Conservation (phyloP, 2,888 invertebrate genomes). For the Ophraella communa region DNA sequence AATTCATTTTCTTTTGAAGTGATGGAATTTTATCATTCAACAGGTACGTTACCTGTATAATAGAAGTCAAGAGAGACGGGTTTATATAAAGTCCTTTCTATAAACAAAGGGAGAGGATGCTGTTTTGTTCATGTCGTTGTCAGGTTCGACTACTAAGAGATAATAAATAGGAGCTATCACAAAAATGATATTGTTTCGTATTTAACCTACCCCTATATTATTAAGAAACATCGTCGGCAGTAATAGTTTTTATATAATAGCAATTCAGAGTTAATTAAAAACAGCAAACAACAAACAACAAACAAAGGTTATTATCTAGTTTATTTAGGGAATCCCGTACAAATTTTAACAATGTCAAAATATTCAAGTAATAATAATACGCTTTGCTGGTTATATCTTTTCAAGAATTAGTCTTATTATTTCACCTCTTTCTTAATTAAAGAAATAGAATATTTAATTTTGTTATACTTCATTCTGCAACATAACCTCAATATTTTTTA, state of each 20-base stretch:
- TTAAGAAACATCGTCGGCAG: not conserved
- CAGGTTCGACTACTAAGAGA: not conserved
- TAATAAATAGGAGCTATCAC: not conserved
- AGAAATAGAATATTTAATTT: no score
- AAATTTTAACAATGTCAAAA: no score
- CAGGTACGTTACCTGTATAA: slow-evolving; percentile 23
- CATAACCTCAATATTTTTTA: no score
- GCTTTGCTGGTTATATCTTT: no score
- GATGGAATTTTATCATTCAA: slow-evolving; percentile 1
- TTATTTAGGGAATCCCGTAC: no score
- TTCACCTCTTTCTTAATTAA: no score
- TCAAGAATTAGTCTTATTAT: no score
- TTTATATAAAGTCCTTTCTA: slow-evolving; percentile 10
- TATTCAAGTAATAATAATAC: no score
- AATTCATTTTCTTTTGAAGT: not conserved
- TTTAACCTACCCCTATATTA: not conserved
- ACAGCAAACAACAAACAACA: no score
- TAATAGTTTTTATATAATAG: not conserved
- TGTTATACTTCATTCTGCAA: no score
- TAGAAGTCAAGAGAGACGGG: slow-evolving; percentile 14
- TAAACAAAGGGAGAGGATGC: slow-evolving; percentile 1
- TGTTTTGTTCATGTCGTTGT: slow-evolving; percentile 1
- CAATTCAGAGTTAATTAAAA: not conserved
- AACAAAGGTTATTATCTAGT: no score
- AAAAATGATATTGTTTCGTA: not conserved